Conservation (phyloP, 2,797 vertebrate genomes). For the Mus spretus region DNA sequence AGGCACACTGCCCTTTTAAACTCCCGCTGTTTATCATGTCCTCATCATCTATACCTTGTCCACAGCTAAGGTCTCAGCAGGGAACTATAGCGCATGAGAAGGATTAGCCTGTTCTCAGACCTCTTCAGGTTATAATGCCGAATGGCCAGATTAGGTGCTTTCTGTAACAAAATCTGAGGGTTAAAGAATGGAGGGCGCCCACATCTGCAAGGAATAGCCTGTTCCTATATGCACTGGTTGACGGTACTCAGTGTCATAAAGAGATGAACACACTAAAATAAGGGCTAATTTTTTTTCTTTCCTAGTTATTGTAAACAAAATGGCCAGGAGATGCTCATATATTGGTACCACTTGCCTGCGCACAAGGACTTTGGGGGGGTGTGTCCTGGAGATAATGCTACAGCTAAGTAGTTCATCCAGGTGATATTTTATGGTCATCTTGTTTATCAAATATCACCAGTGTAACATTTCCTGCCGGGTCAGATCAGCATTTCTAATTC, state of each 20-base stretch:
- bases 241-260: background rate
- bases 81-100: background rate
- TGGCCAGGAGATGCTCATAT: constrained; percentile 57
- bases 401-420: constrained; percentile 54
- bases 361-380: background rate
- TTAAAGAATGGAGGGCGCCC: background rate
- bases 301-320: constrained; percentile 80
- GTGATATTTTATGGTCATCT: constrained; percentile 58
- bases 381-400: constrained; percentile 66
- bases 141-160: constrained; percentile 7
- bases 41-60: background rate
- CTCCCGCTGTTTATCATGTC: background rate
- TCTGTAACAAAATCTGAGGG: background rate
- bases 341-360: constrained; percentile 73
- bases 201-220: constrained; percentile 5
- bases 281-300: constrained; percentile 76
- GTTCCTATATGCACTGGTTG: background rate
- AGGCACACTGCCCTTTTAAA: constrained; percentile 31
- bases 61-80: background rate
- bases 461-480: constrained; percentile 40
- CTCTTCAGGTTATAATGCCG: background rate
- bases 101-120: constrained; percentile 4
- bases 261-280: constrained; percentile 58
- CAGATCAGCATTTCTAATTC: constrained; percentile 69
- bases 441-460: constrained; percentile 57